Base-by-base conservation (phyloP, 1,140 invertebrate genomes). In the Trichonephila clavipes region DNA sequence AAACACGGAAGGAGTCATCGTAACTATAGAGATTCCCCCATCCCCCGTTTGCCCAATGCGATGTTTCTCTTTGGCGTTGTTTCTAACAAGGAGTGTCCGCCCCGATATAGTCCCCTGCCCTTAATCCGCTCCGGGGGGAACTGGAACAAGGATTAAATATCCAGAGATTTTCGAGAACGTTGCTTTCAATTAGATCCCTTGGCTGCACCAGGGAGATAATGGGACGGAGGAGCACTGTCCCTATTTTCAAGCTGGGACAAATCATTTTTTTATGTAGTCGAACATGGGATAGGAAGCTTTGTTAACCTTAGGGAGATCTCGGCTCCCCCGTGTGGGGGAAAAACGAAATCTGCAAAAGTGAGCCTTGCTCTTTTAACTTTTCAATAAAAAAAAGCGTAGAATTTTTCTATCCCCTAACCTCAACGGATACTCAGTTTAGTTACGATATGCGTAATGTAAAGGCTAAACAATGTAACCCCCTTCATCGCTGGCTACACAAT, bases 121-220 rank as follows among this genome's bases (percentile, higher is more conserved):
- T 81, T 69, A 87, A 77, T 72, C 83, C 66, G 21, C 83, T 77
- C 92, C 85, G 44, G 62, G 61, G 92, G 85, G 83, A 77, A 34
- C 82, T 51, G 62, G 40, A 58, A 92, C 91, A 87, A 62, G 91
- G 92, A 93, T 93, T 93, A 93, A 93, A 93, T 93, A 93, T 93
- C 92, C 92, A 88, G 92, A 93, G 92, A 93, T 93, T 93, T 93
- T 93, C 92, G 86, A 93, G 92, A 93, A 93, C 92, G 92, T 88
- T 93, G 92, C 92, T 93, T 93, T 93, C 92, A 93, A 93, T 93
- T 93, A 93, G 92, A 82, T 93, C 85, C 86, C 69, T 88, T 88
- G 92, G 86, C 92, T 93, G 92, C 85, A 81, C n/a, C 51, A 58
- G 86, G 86, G 92, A 93, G 92, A 93, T 93, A 93, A 93, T 93